Evolutionary conservation across 2,113 vertebrate genomes (phyloP).

Genomic region (Fulmarus glacialis): DNA sequence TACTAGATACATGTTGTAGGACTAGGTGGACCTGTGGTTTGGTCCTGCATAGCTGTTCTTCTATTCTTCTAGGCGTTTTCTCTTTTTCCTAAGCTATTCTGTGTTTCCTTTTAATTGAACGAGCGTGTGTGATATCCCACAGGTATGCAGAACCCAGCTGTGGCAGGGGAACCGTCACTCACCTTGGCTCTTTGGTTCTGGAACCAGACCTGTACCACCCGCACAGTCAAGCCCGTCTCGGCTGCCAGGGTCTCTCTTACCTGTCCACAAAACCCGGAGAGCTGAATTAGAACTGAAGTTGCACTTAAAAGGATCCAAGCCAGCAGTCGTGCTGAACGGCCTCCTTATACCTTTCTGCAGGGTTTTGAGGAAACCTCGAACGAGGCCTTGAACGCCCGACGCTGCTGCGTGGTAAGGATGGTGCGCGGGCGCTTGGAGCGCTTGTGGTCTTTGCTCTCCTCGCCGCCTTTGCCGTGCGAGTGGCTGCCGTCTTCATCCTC

Average conservation of each 20-base stretch:
- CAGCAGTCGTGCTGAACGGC: accelerated
- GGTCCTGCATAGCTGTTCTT: neutral
- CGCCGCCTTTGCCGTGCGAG: slow-evolving; percentile 77
- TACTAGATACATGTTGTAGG: accelerated
- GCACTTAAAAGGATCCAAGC: neutral
- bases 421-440: slow-evolving; percentile 89
- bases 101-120: accelerated
- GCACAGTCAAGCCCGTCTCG: slow-evolving; percentile 87
- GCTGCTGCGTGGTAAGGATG: slow-evolving; percentile 91
- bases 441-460: slow-evolving; percentile 88
- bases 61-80: accelerated
- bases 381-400: slow-evolving; percentile 90
- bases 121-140: accelerated
- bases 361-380: slow-evolving; percentile 94
- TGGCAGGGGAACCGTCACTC: neutral
- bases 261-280: slow-evolving; percentile 47
- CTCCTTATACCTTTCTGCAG: slow-evolving; percentile 82
- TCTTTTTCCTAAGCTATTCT: neutral
- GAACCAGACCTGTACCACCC: slow-evolving; percentile 92
- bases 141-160: accelerated
- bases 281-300: neutral
- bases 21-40: neutral
- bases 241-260: slow-evolving; percentile 91
- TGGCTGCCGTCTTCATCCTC: slow-evolving; percentile 86
- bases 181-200: slow-evolving; percentile 94